Evolutionary conservation across 1,140 invertebrate species (phyloP), one percentile per base, ranked within the genome.

Genomic region (Caligus rogercresseyi): DNA sequence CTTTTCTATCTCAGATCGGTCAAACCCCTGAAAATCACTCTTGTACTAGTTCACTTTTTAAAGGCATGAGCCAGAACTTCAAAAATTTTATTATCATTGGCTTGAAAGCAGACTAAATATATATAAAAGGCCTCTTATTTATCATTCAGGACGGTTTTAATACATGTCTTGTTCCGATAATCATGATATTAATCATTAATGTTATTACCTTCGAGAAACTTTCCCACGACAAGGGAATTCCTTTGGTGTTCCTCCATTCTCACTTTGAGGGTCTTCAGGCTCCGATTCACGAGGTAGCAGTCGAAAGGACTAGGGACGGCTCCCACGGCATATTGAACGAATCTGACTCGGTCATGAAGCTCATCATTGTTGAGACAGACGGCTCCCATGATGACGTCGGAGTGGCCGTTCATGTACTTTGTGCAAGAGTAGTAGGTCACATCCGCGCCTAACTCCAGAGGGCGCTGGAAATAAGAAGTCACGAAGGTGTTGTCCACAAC

Each of bases 401-500:
- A 86, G 73, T 98, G 94, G 0, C 94, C 95, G 74, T 98, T 98
- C 82, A 98, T 92, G 70, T 97, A 98, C 74, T 98, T 99, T 0
- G 93, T 96, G 23, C 95, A 68, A 0, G 94, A 98, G 75, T 98
- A 94, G 66, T 90, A 74, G 1, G 86, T 83, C 54, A 97, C 78
- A 74, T 98, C 93, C 1, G 88, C 93, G 11, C 95, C 95, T 23
- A 95, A 76, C 18, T 83, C 79, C 23, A 98, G 73, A 2, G 95
- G 95, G 65, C 82, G 78, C 83, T 87, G 66, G 64, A 93, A 87
- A 71, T 94, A 96, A n/a, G 90, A 79, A 3, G 91, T 91, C 61
- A 95, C 78, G 72, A 99, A 98, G 3, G 94, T 99, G 72, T 98
- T 98, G 70, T 99, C 96, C 1, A 98, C 89, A 0, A 89, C 86